A percentile compares a stretch with the other conserved stretches of the same genome.
Evolutionary conservation across 2,113 vertebrate species (phyloP).

Genomic region (Lucifuga dentata): DNA sequence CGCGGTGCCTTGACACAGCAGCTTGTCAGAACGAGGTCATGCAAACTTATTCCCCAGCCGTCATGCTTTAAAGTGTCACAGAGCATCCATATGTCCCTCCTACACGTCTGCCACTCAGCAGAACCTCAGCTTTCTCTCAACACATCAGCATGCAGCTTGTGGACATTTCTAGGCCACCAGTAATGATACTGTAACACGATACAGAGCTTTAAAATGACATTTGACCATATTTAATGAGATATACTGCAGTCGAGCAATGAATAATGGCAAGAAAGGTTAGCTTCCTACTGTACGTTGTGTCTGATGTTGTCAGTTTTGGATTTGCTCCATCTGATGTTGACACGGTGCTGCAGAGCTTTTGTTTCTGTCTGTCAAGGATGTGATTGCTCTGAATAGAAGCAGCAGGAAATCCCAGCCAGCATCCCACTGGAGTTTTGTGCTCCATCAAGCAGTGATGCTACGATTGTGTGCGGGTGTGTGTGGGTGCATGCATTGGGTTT

Average conservation of each 20-base stretch:
- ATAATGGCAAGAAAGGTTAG: constrained; percentile 35
- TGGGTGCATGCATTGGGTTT: not conserved
- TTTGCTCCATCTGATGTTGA: constrained; percentile 69
- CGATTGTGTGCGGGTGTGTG: constrained; percentile 7
- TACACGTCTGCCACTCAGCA: constrained; percentile 49
- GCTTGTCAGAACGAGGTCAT: constrained; percentile 72
- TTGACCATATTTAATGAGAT: constrained; percentile 28
- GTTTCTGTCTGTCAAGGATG: constrained; percentile 64
- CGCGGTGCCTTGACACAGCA: constrained; percentile 67
- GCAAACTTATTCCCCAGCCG: constrained; percentile 71
- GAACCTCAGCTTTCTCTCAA: constrained; percentile 6
- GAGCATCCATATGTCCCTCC: constrained; percentile 75
- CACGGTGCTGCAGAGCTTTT: constrained; percentile 61
- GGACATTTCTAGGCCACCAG: constrained; percentile 3
- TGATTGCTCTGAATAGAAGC: constrained; percentile 52
- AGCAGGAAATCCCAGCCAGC: constrained; percentile 43
- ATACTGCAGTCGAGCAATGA: constrained; percentile 18
- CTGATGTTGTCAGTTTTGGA: constrained; percentile 50
- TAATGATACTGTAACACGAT: not conserved
- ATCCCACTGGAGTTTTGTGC: constrained; percentile 68
- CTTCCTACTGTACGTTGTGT: constrained; percentile 44
- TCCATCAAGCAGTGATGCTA: constrained; percentile 41
- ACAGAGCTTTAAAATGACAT: constrained; percentile 5
- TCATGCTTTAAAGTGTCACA: constrained; percentile 71
- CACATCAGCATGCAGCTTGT: constrained; percentile 2